phyloP scores from a whole-genome alignment of 2,113 vertebrate genomes.

The Neodon shergylaensis region DNA sequence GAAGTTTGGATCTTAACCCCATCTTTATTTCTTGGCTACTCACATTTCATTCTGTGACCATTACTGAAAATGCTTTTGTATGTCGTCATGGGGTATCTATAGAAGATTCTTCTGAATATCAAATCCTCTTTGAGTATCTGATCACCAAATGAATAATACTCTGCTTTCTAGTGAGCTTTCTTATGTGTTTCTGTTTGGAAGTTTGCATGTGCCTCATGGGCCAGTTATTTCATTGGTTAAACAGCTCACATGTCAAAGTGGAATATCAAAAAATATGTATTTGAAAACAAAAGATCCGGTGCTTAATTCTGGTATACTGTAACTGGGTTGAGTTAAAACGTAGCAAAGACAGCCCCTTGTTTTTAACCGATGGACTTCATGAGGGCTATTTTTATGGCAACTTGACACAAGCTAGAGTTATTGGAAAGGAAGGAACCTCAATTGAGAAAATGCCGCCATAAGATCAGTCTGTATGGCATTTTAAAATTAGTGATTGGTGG shows the following conservation, averaged over 20 bases:
- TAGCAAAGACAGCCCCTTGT: neutral
- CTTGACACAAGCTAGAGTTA: neutral
- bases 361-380: neutral
- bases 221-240: neutral
- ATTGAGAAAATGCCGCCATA: neutral
- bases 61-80: slow-evolving; percentile 33
- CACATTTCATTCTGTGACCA: slow-evolving; percentile 15
- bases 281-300: slow-evolving; percentile 10
- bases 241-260: neutral
- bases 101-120: neutral
- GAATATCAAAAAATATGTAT: neutral
- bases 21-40: neutral
- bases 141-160: neutral
- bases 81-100: neutral
- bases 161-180: slow-evolving; percentile 15
- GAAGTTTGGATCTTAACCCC: neutral
- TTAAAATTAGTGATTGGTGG: neutral
- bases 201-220: neutral
- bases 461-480: neutral
- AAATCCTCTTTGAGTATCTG: neutral
- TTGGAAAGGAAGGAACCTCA: neutral
- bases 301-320: neutral
- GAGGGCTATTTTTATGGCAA: neutral
- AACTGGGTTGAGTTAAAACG: neutral
- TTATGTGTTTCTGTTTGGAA: slow-evolving; percentile 42